phyloP scores from a whole-genome alignment of 2,797 vertebrate genomes.

The Rhinogobio ventralis region DNA sequence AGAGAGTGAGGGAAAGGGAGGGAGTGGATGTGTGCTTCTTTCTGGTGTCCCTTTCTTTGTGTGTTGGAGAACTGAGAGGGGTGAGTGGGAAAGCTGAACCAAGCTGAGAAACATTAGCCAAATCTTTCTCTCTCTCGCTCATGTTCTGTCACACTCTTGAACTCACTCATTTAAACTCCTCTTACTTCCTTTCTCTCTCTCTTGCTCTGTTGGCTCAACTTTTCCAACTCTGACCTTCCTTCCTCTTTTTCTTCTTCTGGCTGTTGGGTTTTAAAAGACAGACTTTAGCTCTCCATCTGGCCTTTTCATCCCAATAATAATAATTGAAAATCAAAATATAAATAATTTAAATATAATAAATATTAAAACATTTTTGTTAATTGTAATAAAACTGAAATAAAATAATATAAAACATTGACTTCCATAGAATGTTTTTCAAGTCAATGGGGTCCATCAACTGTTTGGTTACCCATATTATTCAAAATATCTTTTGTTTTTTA shows the following conservation, averaged over 20 bases:
- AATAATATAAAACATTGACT: too few relatives aligned
- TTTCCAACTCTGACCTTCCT: constrained; percentile 42
- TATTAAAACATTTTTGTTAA: background rate
- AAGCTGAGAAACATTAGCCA: constrained; percentile 51
- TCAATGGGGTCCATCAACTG: too few relatives aligned
- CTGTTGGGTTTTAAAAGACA: constrained; percentile 25
- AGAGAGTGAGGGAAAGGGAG: constrained; percentile 38
- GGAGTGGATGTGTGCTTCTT: constrained; percentile 37
- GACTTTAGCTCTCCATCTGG: background rate
- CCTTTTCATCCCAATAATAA: background rate
- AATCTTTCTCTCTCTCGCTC: constrained; percentile 28
- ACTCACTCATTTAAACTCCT: constrained; percentile 33
- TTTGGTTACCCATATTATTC: too few relatives aligned
- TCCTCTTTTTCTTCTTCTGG: background rate
- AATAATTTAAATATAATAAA: background rate
- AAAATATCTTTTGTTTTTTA: too few relatives aligned
- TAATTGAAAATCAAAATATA: background rate
- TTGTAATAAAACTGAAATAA: too few relatives aligned
- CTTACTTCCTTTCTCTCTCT: background rate
- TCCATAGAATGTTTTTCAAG: too few relatives aligned
- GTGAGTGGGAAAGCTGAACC: constrained; percentile 50
- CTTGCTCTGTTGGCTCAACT: constrained; percentile 30
- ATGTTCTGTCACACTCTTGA: constrained; percentile 17
- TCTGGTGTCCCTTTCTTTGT: constrained; percentile 41
- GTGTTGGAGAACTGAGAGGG: constrained; percentile 33